Evolutionary conservation across 2,888 invertebrate species (phyloP), one percentile per base, ranked within the genome.

Genomic region (Apocheima hispidaria): DNA sequence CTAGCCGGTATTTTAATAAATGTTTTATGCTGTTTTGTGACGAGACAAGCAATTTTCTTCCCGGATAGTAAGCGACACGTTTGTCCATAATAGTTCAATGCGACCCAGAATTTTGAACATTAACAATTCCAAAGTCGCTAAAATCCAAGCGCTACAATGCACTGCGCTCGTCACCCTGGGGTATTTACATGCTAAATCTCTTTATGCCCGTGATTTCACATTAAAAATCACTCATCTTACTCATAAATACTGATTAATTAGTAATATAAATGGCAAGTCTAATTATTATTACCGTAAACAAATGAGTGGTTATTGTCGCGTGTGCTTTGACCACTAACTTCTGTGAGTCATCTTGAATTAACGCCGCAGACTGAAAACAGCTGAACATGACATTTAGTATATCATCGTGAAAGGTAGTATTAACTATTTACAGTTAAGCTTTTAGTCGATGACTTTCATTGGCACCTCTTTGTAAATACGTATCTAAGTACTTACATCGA

Each of bases 231-330:
- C n/a, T 2, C 18, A 40, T 18, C 18, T 9, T 14, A 38, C 18
- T 41, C n/a, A 21, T 12, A 16, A 21, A 23, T 58, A 56, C 48
- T 48, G 26, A 9, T 56, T 33, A 65, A n/a, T 66, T 65, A 56
- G 48, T 54, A 63, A 63, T 57, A 56, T 56, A 65, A 65, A 61
- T 62, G 53, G 36, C 14, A 41, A 62, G 51, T 60, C 62, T 54
- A 48, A 67, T 69, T 75, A 74, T 59, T 68, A 66, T 60, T 70
- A 69, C 52, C 64, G 70, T 78, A 78, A 77, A 83, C 66, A 83
- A 81, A 80, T 69, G 65, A 30, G 60, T 57, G 41, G 41, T 49
- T 21, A 50, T 38, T 38, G 43, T 44, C 44, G 20, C 50, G 60
- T 50, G 59, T 65, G 67, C 59, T 61, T 66, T 61, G 65, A 63